A percentile compares a stretch with the other conserved stretches of the same genome.
These are phyloP conservation scores for Mustela erminea DNA, from an alignment of 2,797 vertebrate genomes.

Conservation along the genomic window DNA sequence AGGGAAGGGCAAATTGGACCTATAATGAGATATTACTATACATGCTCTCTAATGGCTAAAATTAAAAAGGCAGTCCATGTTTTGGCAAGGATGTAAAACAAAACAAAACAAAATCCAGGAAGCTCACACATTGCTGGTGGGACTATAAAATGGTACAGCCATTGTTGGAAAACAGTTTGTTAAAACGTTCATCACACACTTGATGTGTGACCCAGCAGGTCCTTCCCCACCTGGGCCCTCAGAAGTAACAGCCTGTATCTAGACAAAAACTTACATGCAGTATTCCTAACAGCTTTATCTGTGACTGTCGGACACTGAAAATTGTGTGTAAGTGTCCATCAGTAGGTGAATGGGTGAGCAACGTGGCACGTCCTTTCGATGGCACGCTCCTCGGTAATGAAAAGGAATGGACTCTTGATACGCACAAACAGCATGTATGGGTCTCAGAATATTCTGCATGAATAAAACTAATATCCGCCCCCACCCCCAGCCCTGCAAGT, in stretches of 20 bases:
- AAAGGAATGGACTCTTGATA: not conserved
- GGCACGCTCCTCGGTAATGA: not conserved
- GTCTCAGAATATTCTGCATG: not conserved
- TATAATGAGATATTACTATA: not conserved
- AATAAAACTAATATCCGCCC: not conserved
- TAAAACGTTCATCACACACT: not conserved
- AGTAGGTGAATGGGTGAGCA: not conserved
- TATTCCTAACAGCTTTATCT: not conserved
- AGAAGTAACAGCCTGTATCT: not conserved
- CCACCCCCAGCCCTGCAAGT: fast-evolving
- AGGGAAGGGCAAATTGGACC: not conserved
- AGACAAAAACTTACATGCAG: not conserved
- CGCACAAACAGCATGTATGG: not conserved
- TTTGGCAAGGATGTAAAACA: not conserved
- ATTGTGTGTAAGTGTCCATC: not conserved
- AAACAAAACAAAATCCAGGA: not conserved
- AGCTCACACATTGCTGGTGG: not conserved
- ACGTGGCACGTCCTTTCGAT: not conserved
- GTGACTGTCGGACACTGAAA: not conserved
- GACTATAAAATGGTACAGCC: not conserved
- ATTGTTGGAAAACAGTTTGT: not conserved
- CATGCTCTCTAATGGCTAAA: not conserved
- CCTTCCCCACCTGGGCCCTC: not conserved
- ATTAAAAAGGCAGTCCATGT: not conserved
- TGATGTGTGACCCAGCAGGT: not conserved